Evolutionary conservation across 1,140 invertebrate species (phyloP).

Genomic region (Drosophila auraria): DNA sequence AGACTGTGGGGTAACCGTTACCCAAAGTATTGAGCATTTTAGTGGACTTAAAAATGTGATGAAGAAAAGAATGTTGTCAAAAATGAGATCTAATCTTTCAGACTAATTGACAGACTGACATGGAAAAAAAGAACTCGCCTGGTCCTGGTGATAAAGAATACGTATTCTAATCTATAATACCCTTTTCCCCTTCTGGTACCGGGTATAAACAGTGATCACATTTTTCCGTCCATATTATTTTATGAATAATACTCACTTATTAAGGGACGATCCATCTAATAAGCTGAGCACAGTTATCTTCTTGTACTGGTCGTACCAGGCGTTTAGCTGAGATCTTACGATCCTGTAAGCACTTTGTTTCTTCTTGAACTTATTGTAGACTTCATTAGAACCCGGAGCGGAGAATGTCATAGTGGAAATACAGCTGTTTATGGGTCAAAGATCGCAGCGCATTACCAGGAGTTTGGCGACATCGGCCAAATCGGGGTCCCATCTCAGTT

Average conservation of each 20-base stretch:
- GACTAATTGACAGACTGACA: too few relatives aligned
- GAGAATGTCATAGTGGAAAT: background rate
- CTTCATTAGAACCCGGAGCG: background rate
- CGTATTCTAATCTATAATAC: too few relatives aligned
- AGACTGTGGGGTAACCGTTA: too few relatives aligned
- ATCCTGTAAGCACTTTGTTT: background rate
- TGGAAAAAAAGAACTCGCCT: too few relatives aligned
- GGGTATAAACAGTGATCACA: too few relatives aligned
- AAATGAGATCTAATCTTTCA: too few relatives aligned
- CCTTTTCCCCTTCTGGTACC: too few relatives aligned
- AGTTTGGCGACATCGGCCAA: background rate
- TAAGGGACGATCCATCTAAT: background rate
- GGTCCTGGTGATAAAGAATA: too few relatives aligned
- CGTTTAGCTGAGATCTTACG: background rate
- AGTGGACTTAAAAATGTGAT: too few relatives aligned
- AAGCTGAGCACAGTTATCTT: background rate
- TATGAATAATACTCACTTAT: background rate
- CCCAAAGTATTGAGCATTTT: too few relatives aligned
- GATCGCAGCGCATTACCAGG: conserved; percentile 8
- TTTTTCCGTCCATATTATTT: background rate
- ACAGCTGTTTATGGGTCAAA: background rate
- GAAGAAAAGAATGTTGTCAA: too few relatives aligned
- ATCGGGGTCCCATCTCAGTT: too few relatives aligned
- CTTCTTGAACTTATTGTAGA: conserved; percentile 3
- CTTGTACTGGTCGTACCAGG: conserved; percentile 10